Base-by-base conservation (phyloP, 2,797 vertebrate species). In the Melanotaenia trifasciata region DNA sequence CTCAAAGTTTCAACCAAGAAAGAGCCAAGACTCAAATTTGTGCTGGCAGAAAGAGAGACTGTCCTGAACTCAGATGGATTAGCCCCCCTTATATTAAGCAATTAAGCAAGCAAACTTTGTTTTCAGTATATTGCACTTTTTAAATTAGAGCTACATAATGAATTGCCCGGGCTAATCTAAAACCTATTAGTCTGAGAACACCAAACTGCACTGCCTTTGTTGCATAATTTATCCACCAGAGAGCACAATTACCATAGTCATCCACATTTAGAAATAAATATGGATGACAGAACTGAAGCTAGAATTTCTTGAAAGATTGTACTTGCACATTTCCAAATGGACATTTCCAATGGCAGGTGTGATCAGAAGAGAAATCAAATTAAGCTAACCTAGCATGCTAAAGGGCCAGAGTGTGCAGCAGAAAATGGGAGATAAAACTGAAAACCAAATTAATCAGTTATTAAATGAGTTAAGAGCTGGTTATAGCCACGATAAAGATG, bases 1-100 rank as follows among this genome's bases (percentile, higher is more conserved):
- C 1, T n/a, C 18, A 58, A 65, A 63, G n/a, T 63, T 40, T 11
- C 11, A 68, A 43, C 68, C 28, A 5, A 58, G 10, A 72, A 59
- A 60, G 47, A 65, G 65, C 40, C 20, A 6, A 78, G 35, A 60
- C 32, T 68, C 56, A 53, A 38, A 45, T 73, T 53, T 58, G 68
- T 32, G 38, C 24, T 36, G 13, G 36, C 51, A 11, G 4, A 2
- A 62, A 24, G 50, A 28, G 0, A 30, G 10, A 45, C 51, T 38
- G 33, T 1, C 12, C 11, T 54, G 24, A 74, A 1, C 35, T 28
- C 26, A 60, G 20, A 3, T 16, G 0, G 14, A 26, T 22, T 67
- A 51, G 22, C 5, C 12, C 16, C 24, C 22, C 12, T 54, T 12
- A 30, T 57, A 32, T 30, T 16, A 30, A 63, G 40, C 53, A 5